Conservation (phyloP, 1,140 invertebrate species). For the Oscheius sp. region DNA sequence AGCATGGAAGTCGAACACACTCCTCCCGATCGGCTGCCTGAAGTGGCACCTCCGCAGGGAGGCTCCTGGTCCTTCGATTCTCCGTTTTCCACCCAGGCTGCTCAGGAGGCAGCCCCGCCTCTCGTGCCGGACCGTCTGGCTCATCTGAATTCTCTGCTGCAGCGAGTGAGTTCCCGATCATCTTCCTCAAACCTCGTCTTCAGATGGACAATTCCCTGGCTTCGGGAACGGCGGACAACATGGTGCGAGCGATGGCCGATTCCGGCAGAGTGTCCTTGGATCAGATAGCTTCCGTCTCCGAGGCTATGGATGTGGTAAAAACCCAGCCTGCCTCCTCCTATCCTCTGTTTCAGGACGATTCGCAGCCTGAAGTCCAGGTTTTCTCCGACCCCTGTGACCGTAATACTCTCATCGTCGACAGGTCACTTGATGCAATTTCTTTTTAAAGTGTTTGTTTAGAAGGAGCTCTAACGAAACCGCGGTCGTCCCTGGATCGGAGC, state of each 20-base stretch:
- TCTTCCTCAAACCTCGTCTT: not conserved
- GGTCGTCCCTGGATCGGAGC: not conserved
- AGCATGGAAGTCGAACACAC: not conserved
- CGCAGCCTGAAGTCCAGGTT: not conserved
- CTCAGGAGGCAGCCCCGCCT: not conserved
- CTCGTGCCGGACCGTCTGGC: not conserved
- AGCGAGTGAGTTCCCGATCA: not conserved
- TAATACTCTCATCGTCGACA: conserved; percentile 9
- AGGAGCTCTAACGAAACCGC: not conserved
- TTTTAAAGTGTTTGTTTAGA: not conserved
- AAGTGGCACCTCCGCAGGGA: conserved; percentile 1
- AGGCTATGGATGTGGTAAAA: not conserved
- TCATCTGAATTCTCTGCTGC: conserved; percentile 11
- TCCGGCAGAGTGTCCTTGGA: conserved; percentile 15
- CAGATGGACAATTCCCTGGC: conserved; percentile 13
- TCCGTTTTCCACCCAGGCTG: not conserved
- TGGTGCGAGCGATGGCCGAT: conserved; percentile 19
- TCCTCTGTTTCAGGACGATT: conserved; percentile 2
- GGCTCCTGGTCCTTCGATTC: conserved; percentile 18
- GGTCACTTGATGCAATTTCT: not conserved
- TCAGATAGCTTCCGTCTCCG: not conserved
- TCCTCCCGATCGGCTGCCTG: not conserved
- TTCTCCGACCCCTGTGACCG: conserved; percentile 14
- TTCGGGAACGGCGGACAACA: not conserved
- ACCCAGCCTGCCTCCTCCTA: not conserved